A percentile compares a stretch with the other conserved stretches of the same genome.
phyloP scores from a whole-genome alignment of 2,113 vertebrate genomes.

The Oriolus oriolus region DNA sequence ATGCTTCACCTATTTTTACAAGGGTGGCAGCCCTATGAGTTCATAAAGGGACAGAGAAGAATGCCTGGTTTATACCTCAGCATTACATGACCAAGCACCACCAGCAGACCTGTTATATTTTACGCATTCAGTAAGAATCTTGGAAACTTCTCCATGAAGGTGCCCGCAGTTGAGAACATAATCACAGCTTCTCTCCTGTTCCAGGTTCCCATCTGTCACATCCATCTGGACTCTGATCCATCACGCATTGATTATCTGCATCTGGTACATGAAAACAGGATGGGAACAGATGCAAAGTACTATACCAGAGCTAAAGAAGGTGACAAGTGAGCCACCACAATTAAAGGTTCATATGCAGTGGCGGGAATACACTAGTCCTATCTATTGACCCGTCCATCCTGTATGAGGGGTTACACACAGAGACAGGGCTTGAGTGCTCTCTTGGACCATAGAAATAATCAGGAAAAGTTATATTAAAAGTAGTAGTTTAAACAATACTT shows the following conservation, averaged over 20 bases:
- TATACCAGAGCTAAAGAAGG: not conserved
- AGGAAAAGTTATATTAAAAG: not conserved
- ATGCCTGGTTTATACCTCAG: not conserved
- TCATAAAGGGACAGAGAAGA: not conserved
- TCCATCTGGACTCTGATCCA: slow-evolving; percentile 15
- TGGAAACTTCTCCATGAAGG: not conserved
- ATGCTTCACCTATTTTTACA: not conserved
- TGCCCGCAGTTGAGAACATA: not conserved
- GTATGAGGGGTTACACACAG: not conserved
- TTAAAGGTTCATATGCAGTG: not conserved
- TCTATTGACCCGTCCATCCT: not conserved
- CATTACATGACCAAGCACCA: not conserved
- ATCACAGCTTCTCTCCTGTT: not conserved
- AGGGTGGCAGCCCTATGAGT: not conserved
- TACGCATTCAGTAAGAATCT: not conserved
- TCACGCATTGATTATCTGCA: not conserved
- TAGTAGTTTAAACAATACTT: not conserved
- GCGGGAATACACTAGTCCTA: not conserved
- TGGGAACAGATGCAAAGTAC: not conserved
- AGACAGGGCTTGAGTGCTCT: not conserved
- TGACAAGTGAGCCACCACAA: not conserved
- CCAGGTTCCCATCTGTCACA: slow-evolving; percentile 6
- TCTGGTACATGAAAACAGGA: not conserved
- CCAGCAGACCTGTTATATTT: not conserved
- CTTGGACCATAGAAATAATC: not conserved